Base-by-base conservation (phyloP, 2,113 vertebrate genomes). In the Hyperoodon ampullatus region DNA sequence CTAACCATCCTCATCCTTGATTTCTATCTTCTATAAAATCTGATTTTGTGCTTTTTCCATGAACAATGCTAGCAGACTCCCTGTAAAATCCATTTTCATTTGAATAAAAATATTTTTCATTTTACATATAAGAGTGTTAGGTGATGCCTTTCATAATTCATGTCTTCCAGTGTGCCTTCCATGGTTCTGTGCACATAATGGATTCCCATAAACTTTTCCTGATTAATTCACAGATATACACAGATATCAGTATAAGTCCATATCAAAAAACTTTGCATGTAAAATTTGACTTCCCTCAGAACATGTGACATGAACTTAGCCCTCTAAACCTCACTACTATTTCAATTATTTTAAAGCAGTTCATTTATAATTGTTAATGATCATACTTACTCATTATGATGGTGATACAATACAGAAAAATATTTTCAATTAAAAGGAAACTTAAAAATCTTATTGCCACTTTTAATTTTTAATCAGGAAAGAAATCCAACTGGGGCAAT, bases 381-480 rank as follows among this genome's bases (percentile, higher is more conserved):
- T 39, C 58, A 47, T 72, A 50, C 18, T 75, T 92, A 61, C 23
- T 85, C 42, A 82, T 33, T 83, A 53, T 87, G 14, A 88, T 1
- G 47, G 24, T 58, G 65, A 39, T 75, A 14, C 11, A 65, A 87
- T 26, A 63, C 15, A 93, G 6, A 63, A 78, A 88, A 77, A 24
- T 44, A 91, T 88, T 90, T 93, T 90, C 13, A 81, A 6, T 92
- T 81, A 81, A 89, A 95, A 60, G 18, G 58, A 80, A 87, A 50
- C 2, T 81, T 63, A 61, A 89, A 89, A 95, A 42, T 58, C 16
- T 61, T 86, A 72, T 77, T 33, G 24, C 15, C 83, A 84, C 5
- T 24, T 84, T 96, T 93, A 71, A 88, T 94, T 95, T 97, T 97
- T 81, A 94, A 93, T 83, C 44, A 93, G 44, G 42, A 92, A 88